These are phyloP conservation scores for Monochamus saltuarius DNA, from an alignment of 1,140 invertebrate species.

Conservation along the genomic window DNA sequence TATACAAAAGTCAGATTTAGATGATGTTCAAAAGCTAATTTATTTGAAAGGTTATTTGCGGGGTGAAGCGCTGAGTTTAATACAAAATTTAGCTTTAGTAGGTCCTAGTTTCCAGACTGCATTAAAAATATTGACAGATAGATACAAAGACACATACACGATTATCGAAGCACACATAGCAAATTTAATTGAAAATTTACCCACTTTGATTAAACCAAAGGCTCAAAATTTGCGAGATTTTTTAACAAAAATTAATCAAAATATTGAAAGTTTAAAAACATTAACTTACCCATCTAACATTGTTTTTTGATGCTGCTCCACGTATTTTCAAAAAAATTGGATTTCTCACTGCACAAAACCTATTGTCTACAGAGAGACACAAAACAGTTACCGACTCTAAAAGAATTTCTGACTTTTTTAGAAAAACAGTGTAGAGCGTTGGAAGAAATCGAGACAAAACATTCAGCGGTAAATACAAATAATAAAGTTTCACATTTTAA, in stretches of 20 bases:
- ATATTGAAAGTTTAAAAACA: slow-evolving; percentile 10
- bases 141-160: slow-evolving; percentile 7
- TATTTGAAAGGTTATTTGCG: slow-evolving; percentile 6
- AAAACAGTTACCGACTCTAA: no score
- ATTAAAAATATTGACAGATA: slow-evolving; percentile 9
- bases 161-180: slow-evolving; percentile 7
- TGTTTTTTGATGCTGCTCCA: background rate
- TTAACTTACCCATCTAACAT: slow-evolving; percentile 2
- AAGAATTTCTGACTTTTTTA: no score
- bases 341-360: no score
- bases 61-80: slow-evolving; percentile 6
- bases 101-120: slow-evolving; percentile 4
- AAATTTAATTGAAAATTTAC: slow-evolving; percentile 12
- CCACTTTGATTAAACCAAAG: background rate
- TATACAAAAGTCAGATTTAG: background rate
- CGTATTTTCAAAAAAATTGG: no score
- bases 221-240: slow-evolving; percentile 14
- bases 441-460: no score
- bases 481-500: background rate
- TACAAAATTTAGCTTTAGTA: slow-evolving; percentile 10
- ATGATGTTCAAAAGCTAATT: background rate
- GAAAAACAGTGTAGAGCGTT: no score
- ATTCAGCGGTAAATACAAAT: no score
- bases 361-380: no score
- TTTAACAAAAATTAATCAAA: slow-evolving; percentile 12